These are phyloP conservation scores for human DNA, from an alignment of 2,113 vertebrate genomes.

Conservation along the genomic window DNA sequence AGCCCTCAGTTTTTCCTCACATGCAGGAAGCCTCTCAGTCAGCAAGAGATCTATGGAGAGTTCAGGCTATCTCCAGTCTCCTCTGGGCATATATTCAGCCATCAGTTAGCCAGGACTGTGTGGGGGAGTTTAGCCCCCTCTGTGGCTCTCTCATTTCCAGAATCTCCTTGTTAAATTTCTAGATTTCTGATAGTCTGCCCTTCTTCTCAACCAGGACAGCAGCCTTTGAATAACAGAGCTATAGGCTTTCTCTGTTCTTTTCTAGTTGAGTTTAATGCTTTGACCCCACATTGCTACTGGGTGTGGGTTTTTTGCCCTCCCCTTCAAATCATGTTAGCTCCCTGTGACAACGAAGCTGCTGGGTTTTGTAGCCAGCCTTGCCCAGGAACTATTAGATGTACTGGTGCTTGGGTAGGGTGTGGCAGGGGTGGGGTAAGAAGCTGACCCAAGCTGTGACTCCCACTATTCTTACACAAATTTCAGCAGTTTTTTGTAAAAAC, in stretches of 20 bases:
- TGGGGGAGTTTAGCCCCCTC: background rate
- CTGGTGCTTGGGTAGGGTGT: background rate
- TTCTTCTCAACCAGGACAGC: background rate
- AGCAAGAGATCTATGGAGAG: background rate
- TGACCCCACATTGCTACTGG: background rate
- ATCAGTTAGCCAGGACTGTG: background rate
- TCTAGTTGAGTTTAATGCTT: background rate
- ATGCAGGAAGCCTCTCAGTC: background rate
- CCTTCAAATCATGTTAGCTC: background rate
- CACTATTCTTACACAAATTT: background rate
- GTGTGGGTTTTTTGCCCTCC: background rate
- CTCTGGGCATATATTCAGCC: background rate
- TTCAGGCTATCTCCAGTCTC: background rate
- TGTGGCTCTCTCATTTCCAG: background rate
- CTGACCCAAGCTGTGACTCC: background rate
- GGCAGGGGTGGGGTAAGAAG: background rate
- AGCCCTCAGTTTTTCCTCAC: background rate
- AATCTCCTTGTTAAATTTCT: slow-evolving; percentile 15
- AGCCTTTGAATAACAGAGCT: background rate
- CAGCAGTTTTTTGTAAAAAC: slow-evolving; percentile 12
- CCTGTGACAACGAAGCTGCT: background rate
- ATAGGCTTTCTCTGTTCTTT: slow-evolving; percentile 13
- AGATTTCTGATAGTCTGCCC: background rate
- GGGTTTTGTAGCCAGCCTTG: background rate
- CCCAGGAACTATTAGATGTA: background rate